These are phyloP conservation scores for Caenorhabditis latens DNA, from an alignment of 1,140 invertebrate genomes.

Conservation along the genomic window DNA sequence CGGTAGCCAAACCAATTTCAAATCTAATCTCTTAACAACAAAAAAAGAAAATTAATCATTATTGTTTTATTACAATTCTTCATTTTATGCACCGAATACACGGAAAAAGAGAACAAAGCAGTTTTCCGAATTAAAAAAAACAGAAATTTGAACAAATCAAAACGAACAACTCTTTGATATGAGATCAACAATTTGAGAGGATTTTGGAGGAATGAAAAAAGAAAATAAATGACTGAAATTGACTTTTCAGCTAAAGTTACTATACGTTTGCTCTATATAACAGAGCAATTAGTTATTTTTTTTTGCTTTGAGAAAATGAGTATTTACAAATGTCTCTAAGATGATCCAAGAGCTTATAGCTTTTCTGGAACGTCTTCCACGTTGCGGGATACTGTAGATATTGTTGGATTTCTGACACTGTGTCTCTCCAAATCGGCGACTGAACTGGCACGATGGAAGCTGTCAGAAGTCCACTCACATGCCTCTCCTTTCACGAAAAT, in stretches of 20 bases:
- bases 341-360: neutral
- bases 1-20: too few species aligned
- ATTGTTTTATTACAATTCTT: conserved; percentile 15
- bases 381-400: conserved; percentile 22
- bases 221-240: conserved; percentile 35
- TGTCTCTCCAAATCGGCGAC: conserved; percentile 29
- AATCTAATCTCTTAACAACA: neutral
- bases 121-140: neutral
- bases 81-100: conserved; percentile 48
- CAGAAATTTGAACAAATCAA: conserved; percentile 4
- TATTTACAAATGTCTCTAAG: conserved; percentile 10
- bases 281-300: conserved; percentile 32
- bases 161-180: conserved; percentile 1
- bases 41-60: neutral
- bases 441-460: conserved; percentile 13
- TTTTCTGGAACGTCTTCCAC: conserved; percentile 28
- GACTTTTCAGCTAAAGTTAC: conserved; percentile 55
- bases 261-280: conserved; percentile 33
- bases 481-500: conserved; percentile 64
- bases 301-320: neutral
- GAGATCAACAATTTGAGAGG: conserved; percentile 37
- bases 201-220: neutral
- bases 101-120: neutral
- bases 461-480: conserved; percentile 66
- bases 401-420: conserved; percentile 23